Evolutionary conservation across 2,888 invertebrate genomes (phyloP).

Genomic region (Tuberolachnus salignus): DNA sequence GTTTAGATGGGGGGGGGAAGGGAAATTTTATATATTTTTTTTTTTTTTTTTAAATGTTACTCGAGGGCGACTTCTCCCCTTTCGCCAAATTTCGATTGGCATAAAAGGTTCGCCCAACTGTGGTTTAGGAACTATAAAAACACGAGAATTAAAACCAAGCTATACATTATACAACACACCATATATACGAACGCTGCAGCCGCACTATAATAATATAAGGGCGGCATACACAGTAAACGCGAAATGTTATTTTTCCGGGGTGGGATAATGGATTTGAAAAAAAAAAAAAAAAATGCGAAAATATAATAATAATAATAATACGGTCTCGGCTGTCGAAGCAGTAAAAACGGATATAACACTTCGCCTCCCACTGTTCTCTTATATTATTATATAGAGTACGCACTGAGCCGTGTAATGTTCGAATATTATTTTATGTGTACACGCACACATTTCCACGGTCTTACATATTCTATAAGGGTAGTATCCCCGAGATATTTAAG

Average conservation of each 20-base stretch:
- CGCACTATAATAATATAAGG: too few species aligned
- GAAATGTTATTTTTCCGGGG: conserved; percentile 29
- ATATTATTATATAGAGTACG: too few species aligned
- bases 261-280: conserved; percentile 45
- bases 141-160: conserved; percentile 16
- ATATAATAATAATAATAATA: background rate
- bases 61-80: too few species aligned
- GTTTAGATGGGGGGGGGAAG: too few species aligned
- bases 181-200: too few species aligned
- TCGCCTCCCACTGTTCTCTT: background rate
- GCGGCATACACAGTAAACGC: background rate
- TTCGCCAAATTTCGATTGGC: too few species aligned
- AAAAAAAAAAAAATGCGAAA: conserved; percentile 33
- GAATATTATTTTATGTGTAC: background rate
- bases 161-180: background rate
- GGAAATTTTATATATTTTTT: too few species aligned
- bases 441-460: background rate
- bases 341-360: conserved; percentile 32
- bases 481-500: too few species aligned
- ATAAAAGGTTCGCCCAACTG: too few species aligned
- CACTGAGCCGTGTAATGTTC: background rate
- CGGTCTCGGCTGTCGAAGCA: conserved; percentile 24
- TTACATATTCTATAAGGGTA: too few species aligned
- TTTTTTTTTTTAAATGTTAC: too few species aligned
- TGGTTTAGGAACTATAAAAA: background rate